Evolutionary conservation across 2,113 vertebrate species (phyloP).

Genomic region (Guaruba guarouba): DNA sequence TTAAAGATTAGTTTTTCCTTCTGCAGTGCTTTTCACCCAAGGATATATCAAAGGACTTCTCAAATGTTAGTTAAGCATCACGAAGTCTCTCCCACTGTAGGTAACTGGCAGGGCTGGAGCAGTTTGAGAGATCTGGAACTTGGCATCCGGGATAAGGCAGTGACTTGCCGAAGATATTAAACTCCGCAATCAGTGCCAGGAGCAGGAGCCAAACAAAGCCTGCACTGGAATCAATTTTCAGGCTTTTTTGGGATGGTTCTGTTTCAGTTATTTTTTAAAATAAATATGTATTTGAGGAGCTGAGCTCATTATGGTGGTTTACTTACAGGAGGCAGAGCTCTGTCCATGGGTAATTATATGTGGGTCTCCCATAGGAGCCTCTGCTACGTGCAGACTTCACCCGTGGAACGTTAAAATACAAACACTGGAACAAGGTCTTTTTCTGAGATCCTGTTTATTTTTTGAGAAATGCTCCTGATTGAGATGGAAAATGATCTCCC

Average conservation of each 20-base stretch:
- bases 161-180: conserved; percentile 1
- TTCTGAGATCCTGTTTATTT: conserved; percentile 19
- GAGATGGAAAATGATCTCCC: conserved; percentile 59
- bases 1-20: not conserved
- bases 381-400: not conserved
- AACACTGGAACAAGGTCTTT: not conserved
- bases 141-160: not conserved
- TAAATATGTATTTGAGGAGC: conserved; percentile 42
- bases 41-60: not conserved
- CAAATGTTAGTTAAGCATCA: not conserved
- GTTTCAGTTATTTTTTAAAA: conserved; percentile 57
- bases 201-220: conserved; percentile 52
- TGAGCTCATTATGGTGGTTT: conserved; percentile 8
- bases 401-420: not conserved
- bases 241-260: conserved; percentile 55
- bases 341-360: not conserved
- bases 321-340: not conserved
- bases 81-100: not conserved
- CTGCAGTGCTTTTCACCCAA: not conserved
- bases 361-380: not conserved
- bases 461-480: conserved; percentile 38
- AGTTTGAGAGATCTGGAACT: not conserved
- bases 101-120: not conserved
- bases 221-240: conserved; percentile 52
- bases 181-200: not conserved